Conservation (phyloP, 2,888 invertebrate species). For the Drosophila neutralis region DNA sequence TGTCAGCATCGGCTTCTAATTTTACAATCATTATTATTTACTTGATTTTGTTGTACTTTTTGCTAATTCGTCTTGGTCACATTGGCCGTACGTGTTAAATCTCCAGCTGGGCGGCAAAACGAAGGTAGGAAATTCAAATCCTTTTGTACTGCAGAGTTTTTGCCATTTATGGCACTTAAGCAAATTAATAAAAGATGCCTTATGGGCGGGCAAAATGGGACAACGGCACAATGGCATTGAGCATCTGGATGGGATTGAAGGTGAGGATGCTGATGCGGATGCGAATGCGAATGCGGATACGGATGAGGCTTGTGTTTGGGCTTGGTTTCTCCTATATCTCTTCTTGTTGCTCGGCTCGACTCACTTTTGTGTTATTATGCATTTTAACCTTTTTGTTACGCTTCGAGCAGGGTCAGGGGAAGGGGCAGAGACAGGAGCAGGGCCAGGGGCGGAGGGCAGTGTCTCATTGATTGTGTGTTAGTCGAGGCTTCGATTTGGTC, state of each 20-base stretch:
- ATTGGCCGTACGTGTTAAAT: conserved; percentile 55
- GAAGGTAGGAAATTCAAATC: conserved; percentile 62
- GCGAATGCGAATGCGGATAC: neutral
- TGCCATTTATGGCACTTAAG: conserved; percentile 77
- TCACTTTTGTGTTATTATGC: conserved; percentile 57
- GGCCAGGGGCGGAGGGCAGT: neutral
- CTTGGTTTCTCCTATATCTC: conserved; percentile 1
- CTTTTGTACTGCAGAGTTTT: conserved; percentile 62
- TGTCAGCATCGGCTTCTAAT: conserved; percentile 8
- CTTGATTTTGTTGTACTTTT: conserved; percentile 16
- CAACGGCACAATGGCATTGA: conserved; percentile 28
- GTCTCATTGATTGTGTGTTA: conserved; percentile 58
- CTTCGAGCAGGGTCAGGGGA: conserved; percentile 19
- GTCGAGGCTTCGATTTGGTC: conserved; percentile 67
- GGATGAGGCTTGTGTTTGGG: conserved; percentile 7
- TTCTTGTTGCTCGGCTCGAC: conserved; percentile 10
- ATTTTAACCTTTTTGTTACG: conserved; percentile 73
- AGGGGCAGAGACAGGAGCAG: neutral
- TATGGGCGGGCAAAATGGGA: conserved; percentile 33
- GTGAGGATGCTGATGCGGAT: neutral
- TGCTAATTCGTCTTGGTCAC: conserved; percentile 76
- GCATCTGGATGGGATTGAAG: conserved; percentile 8
- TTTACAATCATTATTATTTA: conserved; percentile 6
- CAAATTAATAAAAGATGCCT: conserved; percentile 78
- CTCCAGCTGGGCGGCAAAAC: conserved; percentile 68